Base-by-base conservation (phyloP, 2,888 invertebrate genomes). In the Plemyria rubiginata region DNA sequence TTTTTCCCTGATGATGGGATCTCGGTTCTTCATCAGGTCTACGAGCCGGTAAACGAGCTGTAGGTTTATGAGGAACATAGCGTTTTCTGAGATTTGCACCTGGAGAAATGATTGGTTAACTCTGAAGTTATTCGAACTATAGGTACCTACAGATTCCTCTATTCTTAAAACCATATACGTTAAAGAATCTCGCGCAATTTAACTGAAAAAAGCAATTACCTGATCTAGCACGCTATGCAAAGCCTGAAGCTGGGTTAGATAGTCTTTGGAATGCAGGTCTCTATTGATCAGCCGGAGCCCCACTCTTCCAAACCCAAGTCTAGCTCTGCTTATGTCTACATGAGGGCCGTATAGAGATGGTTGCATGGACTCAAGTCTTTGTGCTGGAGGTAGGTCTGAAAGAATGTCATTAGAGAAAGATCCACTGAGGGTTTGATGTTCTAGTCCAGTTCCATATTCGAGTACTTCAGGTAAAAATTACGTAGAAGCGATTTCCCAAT, bases 51-150 rank as follows among this genome's bases (percentile, higher is more conserved):
- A 86, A 0, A 86, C 85, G 0, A 91, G 70, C 59, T 90, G 80
- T 1, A 84, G 70, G 1, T 86, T 72, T 46, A 92, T 81, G 1
- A 92, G 79, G 62, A 84, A 88, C 62, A 85, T 73, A 0, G 91
- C 87, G 66, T 75, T 82, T 71, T 92, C 90, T 56, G 91, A 78
- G 75, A 87, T 87, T 78, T 87, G 85, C 8, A 91, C 85, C 92
- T 92, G 79, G 36, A 5, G 22, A 45, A 41, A 45, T 13, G 13
- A 43, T 53, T 0, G 45, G 9, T 45, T 16, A 45, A 16, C 15
- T 9, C 8, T 8, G 15, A 45, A 45, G 36, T 38, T 32, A 6
- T 32, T 38, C 2, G 11, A 8, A 15, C 2, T 2, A 45, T 16
- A n/a, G n/a, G n/a, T n/a, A n/a, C n/a, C n/a, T n/a, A 9, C 41